These are phyloP conservation scores for Apostichopus californicus DNA, from an alignment of 35 echinoderm and acorn worm genomes.

Conservation along the genomic window DNA sequence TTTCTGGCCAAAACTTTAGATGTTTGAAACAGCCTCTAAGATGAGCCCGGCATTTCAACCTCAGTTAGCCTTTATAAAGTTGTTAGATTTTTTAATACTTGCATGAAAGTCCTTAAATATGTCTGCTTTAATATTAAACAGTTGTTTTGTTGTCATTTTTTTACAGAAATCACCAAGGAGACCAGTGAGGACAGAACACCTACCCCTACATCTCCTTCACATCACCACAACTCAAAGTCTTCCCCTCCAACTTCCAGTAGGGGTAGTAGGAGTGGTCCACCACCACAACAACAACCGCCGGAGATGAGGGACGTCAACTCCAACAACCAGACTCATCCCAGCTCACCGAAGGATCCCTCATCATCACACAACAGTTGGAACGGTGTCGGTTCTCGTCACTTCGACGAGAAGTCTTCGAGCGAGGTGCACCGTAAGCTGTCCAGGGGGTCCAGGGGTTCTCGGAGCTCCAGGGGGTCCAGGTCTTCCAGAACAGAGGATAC, in stretches of 20 bases:
- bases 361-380: slow-evolving; percentile 3
- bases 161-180: slow-evolving; percentile 43
- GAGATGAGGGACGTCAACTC: slow-evolving; percentile 4
- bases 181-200: slow-evolving; percentile 45
- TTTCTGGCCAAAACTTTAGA: no score
- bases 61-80: background rate
- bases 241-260: slow-evolving; percentile 26
- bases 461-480: slow-evolving; percentile 55
- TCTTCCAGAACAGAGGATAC: slow-evolving; percentile 73
- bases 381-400: background rate
- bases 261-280: background rate
- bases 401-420: slow-evolving; percentile 1
- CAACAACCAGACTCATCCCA: background rate
- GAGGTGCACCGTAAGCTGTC: slow-evolving; percentile 50
- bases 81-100: background rate
- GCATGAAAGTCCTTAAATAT: no score
- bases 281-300: background rate
- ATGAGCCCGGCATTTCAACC: no score
- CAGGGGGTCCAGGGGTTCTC: slow-evolving; percentile 28
- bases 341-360: slow-evolving; percentile 6
- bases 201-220: slow-evolving; percentile 37
- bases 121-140: no score
- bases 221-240: background rate
- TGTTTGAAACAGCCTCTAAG: no score
- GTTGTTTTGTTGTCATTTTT: background rate